Conservation (phyloP, 2,113 vertebrate genomes). For the Polyodon spathula region DNA sequence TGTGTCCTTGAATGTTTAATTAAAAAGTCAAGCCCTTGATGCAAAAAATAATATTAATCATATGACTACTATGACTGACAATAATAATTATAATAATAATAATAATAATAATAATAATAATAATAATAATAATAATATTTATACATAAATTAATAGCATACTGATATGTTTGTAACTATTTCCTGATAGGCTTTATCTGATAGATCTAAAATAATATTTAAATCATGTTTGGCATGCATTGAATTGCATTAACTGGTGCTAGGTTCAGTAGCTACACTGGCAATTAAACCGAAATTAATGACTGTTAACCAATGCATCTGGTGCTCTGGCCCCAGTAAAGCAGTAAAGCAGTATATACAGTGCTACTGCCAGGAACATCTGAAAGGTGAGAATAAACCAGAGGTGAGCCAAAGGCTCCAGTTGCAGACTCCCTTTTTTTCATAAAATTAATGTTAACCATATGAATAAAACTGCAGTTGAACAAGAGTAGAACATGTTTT, state of each 20-base stretch:
- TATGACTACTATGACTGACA: too few relatives aligned
- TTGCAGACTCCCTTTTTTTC: conserved; percentile 9
- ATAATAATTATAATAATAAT: too few relatives aligned
- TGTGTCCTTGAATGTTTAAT: too few relatives aligned
- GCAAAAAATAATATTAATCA: too few relatives aligned
- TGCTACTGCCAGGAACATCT: conserved; percentile 27
- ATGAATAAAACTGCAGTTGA: background rate
- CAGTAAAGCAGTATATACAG: conserved; percentile 29
- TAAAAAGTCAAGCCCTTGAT: too few relatives aligned
- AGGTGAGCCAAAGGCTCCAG: conserved; percentile 15
- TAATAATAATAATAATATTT: too few relatives aligned
- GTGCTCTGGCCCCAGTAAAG: conserved; percentile 25
- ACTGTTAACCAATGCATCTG: conserved; percentile 35
- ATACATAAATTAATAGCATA: too few relatives aligned
- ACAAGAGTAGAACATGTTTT: too few relatives aligned
- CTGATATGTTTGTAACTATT: too few relatives aligned
- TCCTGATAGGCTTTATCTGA: conserved; percentile 7
- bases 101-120: too few relatives aligned
- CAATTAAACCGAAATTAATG: conserved; percentile 38
- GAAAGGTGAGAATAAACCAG: conserved; percentile 14
- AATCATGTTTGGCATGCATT: conserved; percentile 1
- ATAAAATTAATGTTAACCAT: background rate
- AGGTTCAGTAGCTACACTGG: conserved; percentile 24
- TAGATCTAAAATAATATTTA: background rate
- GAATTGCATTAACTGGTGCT: conserved; percentile 16